These are phyloP conservation scores for Alces alces DNA, from an alignment of 2,113 vertebrate genomes.

Conservation along the genomic window DNA sequence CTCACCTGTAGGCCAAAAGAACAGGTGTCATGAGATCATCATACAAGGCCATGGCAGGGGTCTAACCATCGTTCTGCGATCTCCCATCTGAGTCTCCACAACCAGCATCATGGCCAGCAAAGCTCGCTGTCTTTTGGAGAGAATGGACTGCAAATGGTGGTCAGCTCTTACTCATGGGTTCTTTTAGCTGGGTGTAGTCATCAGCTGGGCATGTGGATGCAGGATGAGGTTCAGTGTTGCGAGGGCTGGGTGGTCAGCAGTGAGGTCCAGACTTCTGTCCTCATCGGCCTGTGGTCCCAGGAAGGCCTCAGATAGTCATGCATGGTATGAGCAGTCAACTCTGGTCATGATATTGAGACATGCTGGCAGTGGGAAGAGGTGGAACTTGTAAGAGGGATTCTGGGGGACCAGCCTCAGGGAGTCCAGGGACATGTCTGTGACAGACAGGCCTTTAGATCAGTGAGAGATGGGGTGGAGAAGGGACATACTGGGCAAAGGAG, in stretches of 20 bases:
- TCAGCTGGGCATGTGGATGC: not conserved
- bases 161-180: not conserved
- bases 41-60: accelerated
- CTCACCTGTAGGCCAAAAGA: not conserved
- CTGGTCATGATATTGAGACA: too few relatives aligned
- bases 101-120: accelerated
- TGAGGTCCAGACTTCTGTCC: accelerated
- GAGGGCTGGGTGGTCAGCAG: not conserved
- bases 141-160: accelerated
- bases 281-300: not conserved
- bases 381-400: not conserved
- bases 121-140: not conserved
- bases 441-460: not conserved
- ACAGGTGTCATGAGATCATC: accelerated
- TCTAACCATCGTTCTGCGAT: accelerated
- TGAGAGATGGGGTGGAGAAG: not conserved
- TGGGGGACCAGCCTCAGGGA: not conserved
- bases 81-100: not conserved
- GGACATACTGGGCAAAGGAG: not conserved
- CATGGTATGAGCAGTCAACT: too few relatives aligned
- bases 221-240: not conserved
- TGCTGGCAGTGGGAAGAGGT: not conserved
- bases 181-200: accelerated
- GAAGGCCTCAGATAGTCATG: not conserved
- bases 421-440: accelerated